Percentiles rank a stretch among this genome's conserved stretches.
phyloP scores from a whole-genome alignment of 2,113 vertebrate species.

The Camelus dromedarius region DNA sequence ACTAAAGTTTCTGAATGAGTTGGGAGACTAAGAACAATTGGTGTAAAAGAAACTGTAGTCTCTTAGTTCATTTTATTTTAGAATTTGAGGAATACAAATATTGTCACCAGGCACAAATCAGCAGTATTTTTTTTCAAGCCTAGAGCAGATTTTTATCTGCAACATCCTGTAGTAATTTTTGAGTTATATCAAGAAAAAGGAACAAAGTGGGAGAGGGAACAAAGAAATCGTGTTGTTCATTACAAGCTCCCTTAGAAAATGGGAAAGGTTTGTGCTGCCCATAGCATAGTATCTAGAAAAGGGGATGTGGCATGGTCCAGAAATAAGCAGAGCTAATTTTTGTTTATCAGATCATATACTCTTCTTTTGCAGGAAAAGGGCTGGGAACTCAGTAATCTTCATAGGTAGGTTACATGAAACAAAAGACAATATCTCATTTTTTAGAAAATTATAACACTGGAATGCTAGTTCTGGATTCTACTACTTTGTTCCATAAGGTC shows the following conservation, averaged over 20 bases:
- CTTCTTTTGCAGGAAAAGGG: slow-evolving; percentile 45
- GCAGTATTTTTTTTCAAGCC: slow-evolving; percentile 10
- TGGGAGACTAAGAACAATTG: slow-evolving; percentile 39
- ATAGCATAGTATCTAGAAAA: slow-evolving; percentile 28
- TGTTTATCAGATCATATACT: slow-evolving; percentile 1
- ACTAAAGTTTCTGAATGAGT: slow-evolving; percentile 42
- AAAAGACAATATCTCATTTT: slow-evolving; percentile 27
- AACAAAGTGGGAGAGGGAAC: not conserved
- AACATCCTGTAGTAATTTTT: slow-evolving; percentile 20
- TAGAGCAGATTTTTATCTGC: slow-evolving; percentile 33
- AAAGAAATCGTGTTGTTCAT: slow-evolving; percentile 23
- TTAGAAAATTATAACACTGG: slow-evolving; percentile 27
- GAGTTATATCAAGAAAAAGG: slow-evolving; percentile 37
- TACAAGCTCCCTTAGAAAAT: slow-evolving; percentile 11
- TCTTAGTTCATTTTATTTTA: slow-evolving; percentile 47
- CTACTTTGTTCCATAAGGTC: slow-evolving; percentile 16
- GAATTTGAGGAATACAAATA: slow-evolving; percentile 56
- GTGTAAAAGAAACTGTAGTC: slow-evolving; percentile 55
- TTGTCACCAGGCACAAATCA: not conserved
- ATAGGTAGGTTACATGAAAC: slow-evolving; percentile 44
- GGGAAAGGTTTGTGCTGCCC: not conserved
- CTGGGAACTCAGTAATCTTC: not conserved
- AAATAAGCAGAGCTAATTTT: slow-evolving; percentile 42
- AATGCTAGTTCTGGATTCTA: slow-evolving; percentile 13
- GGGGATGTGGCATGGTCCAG: not conserved